Conservation (phyloP, 2,113 vertebrate species). For the Perca fluviatilis region DNA sequence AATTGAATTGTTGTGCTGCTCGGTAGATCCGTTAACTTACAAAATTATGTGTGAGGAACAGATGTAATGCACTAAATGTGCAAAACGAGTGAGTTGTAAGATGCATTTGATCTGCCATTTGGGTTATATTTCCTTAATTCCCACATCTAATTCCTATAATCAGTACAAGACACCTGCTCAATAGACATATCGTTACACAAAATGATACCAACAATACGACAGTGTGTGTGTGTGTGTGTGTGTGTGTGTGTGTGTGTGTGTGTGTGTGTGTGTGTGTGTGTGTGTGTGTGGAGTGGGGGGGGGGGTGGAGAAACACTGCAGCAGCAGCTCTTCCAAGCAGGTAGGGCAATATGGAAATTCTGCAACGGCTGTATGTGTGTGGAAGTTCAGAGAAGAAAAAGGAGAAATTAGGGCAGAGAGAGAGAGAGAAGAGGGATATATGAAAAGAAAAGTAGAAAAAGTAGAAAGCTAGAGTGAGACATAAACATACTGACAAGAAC, state of each 20-base stretch:
- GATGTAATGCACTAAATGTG: not conserved
- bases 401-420: conserved; percentile 55
- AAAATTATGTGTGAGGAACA: not conserved
- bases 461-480: conserved; percentile 52
- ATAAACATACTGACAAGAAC: conserved; percentile 48
- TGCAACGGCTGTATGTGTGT: conserved; percentile 22
- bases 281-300: no score
- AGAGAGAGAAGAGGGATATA: conserved; percentile 15
- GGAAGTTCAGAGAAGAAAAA: conserved; percentile 29
- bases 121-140: not conserved
- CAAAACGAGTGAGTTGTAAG: not conserved
- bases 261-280: no score
- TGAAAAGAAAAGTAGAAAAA: conserved; percentile 37
- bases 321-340: conserved; percentile 42
- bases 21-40: not conserved
- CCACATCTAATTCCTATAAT: not conserved
- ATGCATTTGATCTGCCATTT: not conserved
- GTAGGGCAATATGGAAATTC: conserved; percentile 36
- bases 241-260: no score
- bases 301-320: conserved; percentile 34
- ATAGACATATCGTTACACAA: not conserved
- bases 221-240: not conserved
- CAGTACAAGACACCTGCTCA: not conserved
- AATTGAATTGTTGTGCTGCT: not conserved
- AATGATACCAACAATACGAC: not conserved